Evolutionary conservation across 2,888 invertebrate species (phyloP).

Genomic region (Drosophila testacea): DNA sequence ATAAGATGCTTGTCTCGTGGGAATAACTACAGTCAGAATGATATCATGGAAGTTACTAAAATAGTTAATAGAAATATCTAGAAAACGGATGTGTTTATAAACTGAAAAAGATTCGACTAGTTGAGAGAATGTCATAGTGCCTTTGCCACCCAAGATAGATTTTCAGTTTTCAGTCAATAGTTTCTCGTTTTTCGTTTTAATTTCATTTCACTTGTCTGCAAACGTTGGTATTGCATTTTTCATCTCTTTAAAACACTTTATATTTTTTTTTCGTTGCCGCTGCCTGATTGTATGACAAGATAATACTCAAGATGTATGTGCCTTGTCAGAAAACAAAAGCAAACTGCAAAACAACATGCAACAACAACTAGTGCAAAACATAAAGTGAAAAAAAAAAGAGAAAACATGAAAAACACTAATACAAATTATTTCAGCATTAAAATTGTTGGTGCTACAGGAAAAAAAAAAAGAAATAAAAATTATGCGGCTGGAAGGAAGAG

Average conservation of each 20-base stretch:
- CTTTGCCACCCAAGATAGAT: neutral
- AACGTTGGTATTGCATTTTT: constrained; percentile 2
- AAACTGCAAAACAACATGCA: constrained; percentile 59
- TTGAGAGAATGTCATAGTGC: neutral
- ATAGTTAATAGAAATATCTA: neutral
- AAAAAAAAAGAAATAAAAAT: constrained; percentile 19
- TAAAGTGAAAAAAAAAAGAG: constrained; percentile 13
- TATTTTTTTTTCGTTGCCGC: neutral
- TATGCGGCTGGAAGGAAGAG: constrained; percentile 40
- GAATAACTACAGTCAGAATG: neutral
- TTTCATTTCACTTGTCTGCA: constrained; percentile 27
- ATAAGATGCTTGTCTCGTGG: neutral
- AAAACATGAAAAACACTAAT: constrained; percentile 53
- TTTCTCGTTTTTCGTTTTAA: neutral
- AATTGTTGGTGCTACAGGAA: constrained; percentile 43
- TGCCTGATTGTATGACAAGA: constrained; percentile 67
- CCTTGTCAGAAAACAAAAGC: constrained; percentile 65
- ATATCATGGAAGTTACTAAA: neutral
- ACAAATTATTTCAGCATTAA: constrained; percentile 62
- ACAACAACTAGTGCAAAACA: constrained; percentile 36
- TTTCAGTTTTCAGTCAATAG: neutral
- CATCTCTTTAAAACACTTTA: neutral
- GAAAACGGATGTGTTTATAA: neutral
- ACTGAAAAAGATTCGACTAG: neutral
- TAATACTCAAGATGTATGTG: constrained; percentile 78